Percentiles rank a stretch among this genome's conserved stretches.
Evolutionary conservation across 64 coral and sea anemone genomes (phyloP).

Genomic region (Porites australiensis): DNA sequence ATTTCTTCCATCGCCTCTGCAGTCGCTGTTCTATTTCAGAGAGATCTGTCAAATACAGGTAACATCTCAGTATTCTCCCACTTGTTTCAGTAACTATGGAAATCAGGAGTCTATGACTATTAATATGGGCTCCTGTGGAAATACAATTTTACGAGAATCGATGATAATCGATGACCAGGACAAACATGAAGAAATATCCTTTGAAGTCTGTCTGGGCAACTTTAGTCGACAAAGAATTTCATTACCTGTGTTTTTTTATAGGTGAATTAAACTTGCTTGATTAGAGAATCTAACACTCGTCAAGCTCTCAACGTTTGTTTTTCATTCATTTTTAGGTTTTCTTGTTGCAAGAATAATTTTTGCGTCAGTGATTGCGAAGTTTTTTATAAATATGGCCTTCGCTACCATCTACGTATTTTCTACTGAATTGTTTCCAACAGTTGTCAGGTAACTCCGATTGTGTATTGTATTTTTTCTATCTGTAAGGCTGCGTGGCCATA

Average conservation of each 20-base stretch:
- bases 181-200: too few relatives aligned
- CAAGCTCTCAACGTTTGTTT: not conserved
- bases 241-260: too few relatives aligned
- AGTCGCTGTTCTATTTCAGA: constrained; percentile 30
- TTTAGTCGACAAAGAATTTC: too few relatives aligned
- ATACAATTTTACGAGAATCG: too few relatives aligned
- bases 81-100: too few relatives aligned
- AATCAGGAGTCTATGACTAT: too few relatives aligned
- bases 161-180: too few relatives aligned
- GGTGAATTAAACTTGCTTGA: not conserved
- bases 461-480: too few relatives aligned
- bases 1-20: not conserved
- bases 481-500: too few relatives aligned
- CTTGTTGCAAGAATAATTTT: constrained; percentile 37
- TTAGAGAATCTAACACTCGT: not conserved
- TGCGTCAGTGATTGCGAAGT: constrained; percentile 38
- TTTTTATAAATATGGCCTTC: constrained; percentile 31
- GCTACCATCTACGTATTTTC: constrained; percentile 30
- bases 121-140: too few relatives aligned
- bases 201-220: too few relatives aligned
- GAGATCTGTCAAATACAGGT: constrained; percentile 27
- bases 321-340: constrained; percentile 1
- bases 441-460: constrained; percentile 10
- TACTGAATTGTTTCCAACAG: constrained; percentile 45
- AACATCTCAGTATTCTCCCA: not conserved